These are phyloP conservation scores for Aphidoletes aphidimyza DNA, from an alignment of 2,888 invertebrate species.

Conservation along the genomic window DNA sequence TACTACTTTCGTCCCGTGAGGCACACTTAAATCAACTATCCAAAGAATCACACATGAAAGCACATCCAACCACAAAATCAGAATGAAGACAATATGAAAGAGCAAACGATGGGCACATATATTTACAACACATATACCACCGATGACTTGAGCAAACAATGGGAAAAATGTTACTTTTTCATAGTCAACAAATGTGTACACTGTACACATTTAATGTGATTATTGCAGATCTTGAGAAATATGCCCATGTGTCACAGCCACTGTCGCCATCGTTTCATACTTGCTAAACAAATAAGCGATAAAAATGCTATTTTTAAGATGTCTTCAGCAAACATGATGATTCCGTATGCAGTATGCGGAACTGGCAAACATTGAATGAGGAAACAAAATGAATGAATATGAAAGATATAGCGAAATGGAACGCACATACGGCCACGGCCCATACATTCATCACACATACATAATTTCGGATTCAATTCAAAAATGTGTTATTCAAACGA, in stretches of 20 bases:
- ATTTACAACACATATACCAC: neutral
- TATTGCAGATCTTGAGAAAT: conserved; percentile 22
- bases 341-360: too few relatives aligned
- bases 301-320: neutral
- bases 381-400: neutral
- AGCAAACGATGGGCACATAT: neutral
- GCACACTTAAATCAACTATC: conserved; percentile 27
- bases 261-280: neutral
- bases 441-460: too few relatives aligned
- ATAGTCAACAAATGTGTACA: conserved; percentile 11
- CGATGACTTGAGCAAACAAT: too few relatives aligned
- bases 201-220: conserved; percentile 39
- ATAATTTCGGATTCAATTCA: neutral
- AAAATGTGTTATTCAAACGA: conserved; percentile 39
- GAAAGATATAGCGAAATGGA: neutral
- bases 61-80: conserved; percentile 2
- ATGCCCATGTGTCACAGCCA: neutral
- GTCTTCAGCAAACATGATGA: neutral
- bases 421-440: neutral
- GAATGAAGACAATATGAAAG: neutral
- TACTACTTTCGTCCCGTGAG: conserved; percentile 1
- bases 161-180: neutral
- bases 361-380: neutral
- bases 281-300: conserved; percentile 22
- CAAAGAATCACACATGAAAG: conserved; percentile 5